Base-by-base conservation (phyloP, 1,140 invertebrate species). In the Phymorhynchus buccinoides region DNA sequence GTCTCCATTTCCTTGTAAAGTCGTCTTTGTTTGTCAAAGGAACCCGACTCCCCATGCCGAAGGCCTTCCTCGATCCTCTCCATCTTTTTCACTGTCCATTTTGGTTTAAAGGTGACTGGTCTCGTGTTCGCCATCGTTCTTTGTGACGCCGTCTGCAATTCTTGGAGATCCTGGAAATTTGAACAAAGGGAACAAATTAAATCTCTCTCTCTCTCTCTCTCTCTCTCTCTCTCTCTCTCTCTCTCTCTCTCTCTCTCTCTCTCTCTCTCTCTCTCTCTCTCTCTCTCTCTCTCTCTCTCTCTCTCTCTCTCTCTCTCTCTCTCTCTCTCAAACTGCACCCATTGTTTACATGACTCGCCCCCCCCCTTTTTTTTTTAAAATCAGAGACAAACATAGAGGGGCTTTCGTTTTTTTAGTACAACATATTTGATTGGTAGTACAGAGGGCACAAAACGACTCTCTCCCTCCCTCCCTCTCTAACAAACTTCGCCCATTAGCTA, bases 91-190 rank as follows among this genome's bases (percentile, higher is more conserved):
- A 44, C 68, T 62, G 27, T 84, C 85, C 71, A n/a, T 82, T 41
- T 35, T 39, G n/a, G n/a, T n/a, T n/a, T n/a, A n/a, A n/a, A n/a
- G n/a, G n/a, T n/a, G n/a, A n/a, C n/a, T n/a, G n/a, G n/a, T 79
- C 84, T 82, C 84, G 52, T 80, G 52, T 62, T 83, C 86, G 42
- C 35, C 68, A 62, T 87, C 84, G 52, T 48, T 80, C 56, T 83
- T 52, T 71, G 75, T 84, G 71, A 44, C 66, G 79, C 62, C 39
- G 22, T 44, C 56, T 56, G 12, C 73, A 30, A 9, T 39, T 32
- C 1, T 32, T 62, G 22, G n/a, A n/a, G n/a, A n/a, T n/a, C n/a
- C n/a, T n/a, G n/a, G n/a, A n/a, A n/a, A n/a, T n/a, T n/a, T n/a
- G n/a, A n/a, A n/a, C n/a, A n/a, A n/a, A n/a, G n/a, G n/a, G n/a